phyloP scores from a whole-genome alignment of 2,888 invertebrate species.

The Eupeodes latifasciatus region DNA sequence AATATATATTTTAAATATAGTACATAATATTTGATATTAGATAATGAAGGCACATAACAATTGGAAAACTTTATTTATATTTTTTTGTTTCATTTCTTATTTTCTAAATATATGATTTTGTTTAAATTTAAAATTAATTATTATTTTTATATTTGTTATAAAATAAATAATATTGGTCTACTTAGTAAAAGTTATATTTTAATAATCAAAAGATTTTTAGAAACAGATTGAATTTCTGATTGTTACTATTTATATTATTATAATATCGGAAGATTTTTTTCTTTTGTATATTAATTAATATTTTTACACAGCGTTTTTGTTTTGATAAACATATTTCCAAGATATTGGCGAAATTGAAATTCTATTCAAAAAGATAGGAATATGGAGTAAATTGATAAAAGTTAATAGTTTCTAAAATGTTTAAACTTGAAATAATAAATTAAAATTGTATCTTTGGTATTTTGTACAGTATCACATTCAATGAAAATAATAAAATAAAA shows the following conservation, averaged over 20 bases:
- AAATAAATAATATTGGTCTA: constrained; percentile 28
- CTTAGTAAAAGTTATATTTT: constrained; percentile 17
- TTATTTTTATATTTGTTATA: constrained; percentile 35
- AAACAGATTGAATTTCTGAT: not conserved
- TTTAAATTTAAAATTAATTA: not conserved
- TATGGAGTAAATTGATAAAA: not conserved
- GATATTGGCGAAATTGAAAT: not conserved
- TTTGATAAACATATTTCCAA: not conserved
- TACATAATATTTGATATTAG: constrained; percentile 33
- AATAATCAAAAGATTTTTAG: not conserved
- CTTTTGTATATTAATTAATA: not conserved
- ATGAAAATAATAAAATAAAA: not conserved
- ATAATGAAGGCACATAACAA: constrained; percentile 63
- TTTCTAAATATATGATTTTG: constrained; percentile 26
- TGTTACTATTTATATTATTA: not conserved
- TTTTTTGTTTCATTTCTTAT: not conserved
- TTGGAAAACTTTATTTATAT: constrained; percentile 42
- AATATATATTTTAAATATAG: constrained; percentile 37
- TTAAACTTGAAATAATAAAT: not conserved
- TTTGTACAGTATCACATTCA: constrained; percentile 48
- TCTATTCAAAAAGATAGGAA: not conserved
- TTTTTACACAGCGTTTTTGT: not conserved
- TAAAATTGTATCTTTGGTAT: not conserved
- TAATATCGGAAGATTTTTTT: not conserved
- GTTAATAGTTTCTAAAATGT: not conserved